These are phyloP conservation scores for Apocrypta bakeri DNA, from an alignment of 1,140 invertebrate species.

Conservation along the genomic window DNA sequence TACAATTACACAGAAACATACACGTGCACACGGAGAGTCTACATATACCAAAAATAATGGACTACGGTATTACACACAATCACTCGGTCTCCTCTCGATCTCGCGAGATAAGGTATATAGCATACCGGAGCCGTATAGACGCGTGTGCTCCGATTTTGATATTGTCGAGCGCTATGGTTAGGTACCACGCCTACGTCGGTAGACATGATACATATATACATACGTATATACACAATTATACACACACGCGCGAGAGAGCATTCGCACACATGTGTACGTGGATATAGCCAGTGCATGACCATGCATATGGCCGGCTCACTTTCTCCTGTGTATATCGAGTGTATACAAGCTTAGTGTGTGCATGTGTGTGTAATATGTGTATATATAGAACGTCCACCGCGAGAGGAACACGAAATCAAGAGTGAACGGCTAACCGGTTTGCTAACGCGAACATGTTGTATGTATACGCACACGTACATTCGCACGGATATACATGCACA, in stretches of 20 bases:
- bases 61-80: neutral
- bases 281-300: neutral
- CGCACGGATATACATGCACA: neutral
- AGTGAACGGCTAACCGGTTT: constrained; percentile 47
- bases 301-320: constrained; percentile 51
- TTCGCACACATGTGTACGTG: constrained; percentile 53
- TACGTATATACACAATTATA: constrained; percentile 36
- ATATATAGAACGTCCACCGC: neutral
- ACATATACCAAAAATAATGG: neutral
- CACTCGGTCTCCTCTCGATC: neutral
- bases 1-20: too few relatives aligned
- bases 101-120: neutral
- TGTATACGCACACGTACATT: too few relatives aligned
- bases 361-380: neutral
- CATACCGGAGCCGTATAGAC: neutral
- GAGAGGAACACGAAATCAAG: constrained; percentile 49
- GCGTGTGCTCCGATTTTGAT: neutral
- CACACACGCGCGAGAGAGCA: too few relatives aligned
- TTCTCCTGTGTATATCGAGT: constrained; percentile 55
- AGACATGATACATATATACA: neutral
- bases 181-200: neutral
- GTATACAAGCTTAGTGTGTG: too few relatives aligned
- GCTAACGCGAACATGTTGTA: constrained; percentile 4
- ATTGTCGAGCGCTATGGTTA: neutral
- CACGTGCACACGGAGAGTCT: too few relatives aligned